phyloP scores from a whole-genome alignment of 2,113 vertebrate species.

The Periophthalmodon schlosseri region DNA sequence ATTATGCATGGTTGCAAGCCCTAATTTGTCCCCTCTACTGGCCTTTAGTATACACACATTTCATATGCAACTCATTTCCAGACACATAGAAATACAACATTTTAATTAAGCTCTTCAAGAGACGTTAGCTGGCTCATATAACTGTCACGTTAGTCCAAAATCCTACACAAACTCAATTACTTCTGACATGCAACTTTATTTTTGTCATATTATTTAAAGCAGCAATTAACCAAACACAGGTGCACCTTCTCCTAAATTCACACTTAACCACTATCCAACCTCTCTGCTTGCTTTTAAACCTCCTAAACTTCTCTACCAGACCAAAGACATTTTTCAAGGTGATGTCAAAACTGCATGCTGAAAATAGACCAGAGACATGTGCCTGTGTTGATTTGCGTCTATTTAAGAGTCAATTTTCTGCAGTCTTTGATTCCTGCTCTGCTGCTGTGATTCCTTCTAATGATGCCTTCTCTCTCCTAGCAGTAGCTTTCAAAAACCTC shows the following conservation, averaged over 20 bases:
- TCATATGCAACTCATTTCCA: no score
- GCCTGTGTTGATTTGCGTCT: slow-evolving; percentile 40
- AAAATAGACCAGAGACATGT: slow-evolving; percentile 35
- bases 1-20: no score
- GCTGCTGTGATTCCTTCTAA: slow-evolving; percentile 48
- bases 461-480: slow-evolving; percentile 27
- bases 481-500: slow-evolving; percentile 26
- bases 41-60: no score
- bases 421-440: slow-evolving; percentile 50
- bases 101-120: no score
- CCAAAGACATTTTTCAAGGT: slow-evolving; percentile 15
- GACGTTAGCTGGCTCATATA: neutral
- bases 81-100: no score
- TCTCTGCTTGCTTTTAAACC: neutral
- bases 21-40: neutral
- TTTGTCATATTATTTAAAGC: neutral
- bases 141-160: neutral
- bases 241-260: neutral
- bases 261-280: neutral
- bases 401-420: slow-evolving; percentile 53
- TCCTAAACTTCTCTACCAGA: neutral
- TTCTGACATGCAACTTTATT: neutral
- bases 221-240: neutral
- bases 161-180: neutral
- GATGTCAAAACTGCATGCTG: slow-evolving; percentile 29